Percentiles rank a stretch among this genome's conserved stretches.
These are phyloP conservation scores for Galendromus occidentalis DNA, from an alignment of 1,140 invertebrate genomes.

Conservation along the genomic window DNA sequence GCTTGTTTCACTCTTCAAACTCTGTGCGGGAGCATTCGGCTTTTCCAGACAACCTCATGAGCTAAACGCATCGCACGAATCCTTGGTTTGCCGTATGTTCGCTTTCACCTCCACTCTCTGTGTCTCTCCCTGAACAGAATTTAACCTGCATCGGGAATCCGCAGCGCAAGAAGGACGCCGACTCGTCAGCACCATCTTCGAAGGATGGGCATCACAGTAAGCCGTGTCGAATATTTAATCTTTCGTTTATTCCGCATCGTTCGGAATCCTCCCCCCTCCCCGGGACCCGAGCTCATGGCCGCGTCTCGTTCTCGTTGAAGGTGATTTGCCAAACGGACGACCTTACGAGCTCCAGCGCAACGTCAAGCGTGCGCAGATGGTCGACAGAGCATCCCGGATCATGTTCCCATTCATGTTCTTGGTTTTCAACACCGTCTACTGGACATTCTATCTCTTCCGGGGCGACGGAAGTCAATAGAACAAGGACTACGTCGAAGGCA, in stretches of 20 bases:
- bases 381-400: constrained; percentile 19
- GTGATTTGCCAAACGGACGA: not conserved
- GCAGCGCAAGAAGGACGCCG: constrained; percentile 5
- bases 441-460: constrained; percentile 18
- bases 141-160: not conserved
- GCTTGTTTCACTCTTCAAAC: too few relatives aligned
- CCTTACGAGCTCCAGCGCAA: not conserved
- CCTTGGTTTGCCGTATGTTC: too few relatives aligned
- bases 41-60: too few relatives aligned
- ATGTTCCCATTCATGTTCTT: constrained; percentile 20
- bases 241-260: too few relatives aligned
- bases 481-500: not conserved
- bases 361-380: constrained; percentile 12
- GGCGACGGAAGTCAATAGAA: not conserved
- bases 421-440: constrained; percentile 23
- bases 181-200: not conserved
- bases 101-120: too few relatives aligned
- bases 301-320: too few relatives aligned
- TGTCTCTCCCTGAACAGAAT: too few relatives aligned
- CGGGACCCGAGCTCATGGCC: too few relatives aligned
- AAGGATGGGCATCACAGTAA: not conserved
- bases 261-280: too few relatives aligned
- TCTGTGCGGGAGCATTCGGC: too few relatives aligned
- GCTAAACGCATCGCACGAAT: too few relatives aligned
- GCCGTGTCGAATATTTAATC: too few relatives aligned